phyloP scores from a whole-genome alignment of 1,140 invertebrate species.

The Ectropis grisescens region DNA sequence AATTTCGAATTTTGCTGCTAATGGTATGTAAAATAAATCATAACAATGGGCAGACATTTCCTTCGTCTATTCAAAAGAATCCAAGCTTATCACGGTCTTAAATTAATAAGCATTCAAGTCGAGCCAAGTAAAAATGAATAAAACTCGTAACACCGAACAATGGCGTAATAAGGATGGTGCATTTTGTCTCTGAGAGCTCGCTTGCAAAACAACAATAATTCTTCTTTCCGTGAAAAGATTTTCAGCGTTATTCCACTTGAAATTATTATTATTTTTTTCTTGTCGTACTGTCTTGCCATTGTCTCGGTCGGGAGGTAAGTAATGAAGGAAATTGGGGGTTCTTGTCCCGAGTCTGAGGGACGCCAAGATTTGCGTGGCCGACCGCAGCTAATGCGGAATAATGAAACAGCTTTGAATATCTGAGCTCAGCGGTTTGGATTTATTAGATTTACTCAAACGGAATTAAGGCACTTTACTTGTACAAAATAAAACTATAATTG shows the following conservation, averaged over 20 bases:
- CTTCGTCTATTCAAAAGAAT: conserved; percentile 62
- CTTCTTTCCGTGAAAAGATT: conserved; percentile 67
- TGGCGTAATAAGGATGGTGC: conserved; percentile 64
- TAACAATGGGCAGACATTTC: conserved; percentile 60
- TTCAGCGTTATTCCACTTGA: conserved; percentile 69
- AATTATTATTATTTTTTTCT: conserved; percentile 67
- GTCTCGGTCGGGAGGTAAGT: conserved; percentile 65
- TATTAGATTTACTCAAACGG: conserved; percentile 52
- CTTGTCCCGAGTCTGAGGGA: conserved; percentile 36
- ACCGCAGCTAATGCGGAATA: conserved; percentile 55
- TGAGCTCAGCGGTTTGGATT: conserved; percentile 39
- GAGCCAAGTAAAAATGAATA: conserved; percentile 70
- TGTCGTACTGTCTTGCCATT: conserved; percentile 64
- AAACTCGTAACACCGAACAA: conserved; percentile 65
- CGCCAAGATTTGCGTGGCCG: conserved; percentile 59
- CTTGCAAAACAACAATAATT: conserved; percentile 70
- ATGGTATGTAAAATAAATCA: conserved; percentile 55
- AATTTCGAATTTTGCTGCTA: conserved; percentile 13
- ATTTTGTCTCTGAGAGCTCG: conserved; percentile 65
- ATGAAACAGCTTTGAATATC: conserved; percentile 61
- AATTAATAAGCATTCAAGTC: conserved; percentile 69
- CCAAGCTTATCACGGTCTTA: conserved; percentile 66
- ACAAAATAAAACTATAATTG: conserved; percentile 14
- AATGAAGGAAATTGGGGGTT: conserved; percentile 67
- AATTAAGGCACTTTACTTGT: no score